Evolutionary conservation across 1,140 invertebrate species (phyloP), one percentile per base, ranked within the genome.

Genomic region (Sarcophaga bullata): DNA sequence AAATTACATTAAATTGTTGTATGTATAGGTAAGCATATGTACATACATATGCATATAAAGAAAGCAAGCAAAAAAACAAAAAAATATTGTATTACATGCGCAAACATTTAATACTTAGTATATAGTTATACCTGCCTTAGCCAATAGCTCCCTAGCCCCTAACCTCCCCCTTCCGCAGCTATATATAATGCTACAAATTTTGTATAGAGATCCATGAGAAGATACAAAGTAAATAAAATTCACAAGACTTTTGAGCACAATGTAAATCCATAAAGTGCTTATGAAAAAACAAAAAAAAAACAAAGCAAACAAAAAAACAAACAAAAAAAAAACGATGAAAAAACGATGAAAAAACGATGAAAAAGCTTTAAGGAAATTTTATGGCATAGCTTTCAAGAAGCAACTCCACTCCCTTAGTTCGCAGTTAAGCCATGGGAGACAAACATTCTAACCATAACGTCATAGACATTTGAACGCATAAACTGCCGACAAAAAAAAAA

Each of bases 1-100:
- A 19, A 68, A 68, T 68, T 68, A 68, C 62, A 68, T 68, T 68
- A 68, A 17, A 17, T 58, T 58, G n/a, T 58, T 13, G 11, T 58
- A 58, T n/a, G n/a, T 58, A 13, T 58, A n/a, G 13, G n/a, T n/a
- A n/a, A 2, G n/a, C n/a, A n/a, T n/a, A n/a, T n/a, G n/a, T n/a
- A n/a, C n/a, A n/a, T n/a, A n/a, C n/a, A n/a, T 58, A 58, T 2
- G 25, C n/a, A 58, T n/a, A 37, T 37, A 37, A 4, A 37, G 25
- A 37, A 37, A 37, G 4, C 25, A 37, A 37, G n/a, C n/a, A 37
- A 37, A 37, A 37, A 37, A 37, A 37, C 25, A 4, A 37, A 37
- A 37, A 37, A 37, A 37, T 37, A 37, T 37, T 9, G 62, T 19
- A 25, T 68, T 68, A 68, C 62, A 68, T 68, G 62, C 62, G 62